Conservation (phyloP, 2,797 vertebrate species). For the Myripristis murdjan region DNA sequence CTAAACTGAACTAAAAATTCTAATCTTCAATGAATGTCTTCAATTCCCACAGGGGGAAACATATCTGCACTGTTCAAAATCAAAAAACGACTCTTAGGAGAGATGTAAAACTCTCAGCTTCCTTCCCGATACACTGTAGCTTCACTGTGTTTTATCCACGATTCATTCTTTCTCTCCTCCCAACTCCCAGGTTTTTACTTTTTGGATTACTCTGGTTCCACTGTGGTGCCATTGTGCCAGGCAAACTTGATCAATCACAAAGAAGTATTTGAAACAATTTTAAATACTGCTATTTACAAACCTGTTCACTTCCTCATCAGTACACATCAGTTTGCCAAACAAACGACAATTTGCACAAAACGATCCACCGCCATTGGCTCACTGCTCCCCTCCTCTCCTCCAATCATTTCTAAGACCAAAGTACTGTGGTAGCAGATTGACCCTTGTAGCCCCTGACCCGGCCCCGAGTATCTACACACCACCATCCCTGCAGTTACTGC, state of each 20-base stretch:
- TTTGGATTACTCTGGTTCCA: conserved; percentile 74
- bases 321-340: conserved; percentile 71
- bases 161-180: conserved; percentile 23
- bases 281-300: conserved; percentile 67
- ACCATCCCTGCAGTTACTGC: conserved; percentile 54
- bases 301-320: conserved; percentile 57
- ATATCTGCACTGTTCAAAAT: conserved; percentile 84
- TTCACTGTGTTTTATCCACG: conserved; percentile 74
- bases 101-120: conserved; percentile 74
- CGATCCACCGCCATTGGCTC: conserved; percentile 74
- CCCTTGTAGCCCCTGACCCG: conserved; percentile 47
- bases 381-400: conserved; percentile 65
- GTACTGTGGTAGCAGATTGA: conserved; percentile 85
- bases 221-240: conserved; percentile 81
- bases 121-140: conserved; percentile 77
- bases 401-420: conserved; percentile 86
- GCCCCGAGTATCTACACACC: conserved; percentile 51
- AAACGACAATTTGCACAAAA: conserved; percentile 81
- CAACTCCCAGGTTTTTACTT: conserved; percentile 51
- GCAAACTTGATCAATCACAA: conserved; percentile 65
- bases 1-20: conserved; percentile 64
- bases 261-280: conserved; percentile 68
- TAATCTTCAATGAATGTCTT: conserved; percentile 86
- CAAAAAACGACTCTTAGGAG: conserved; percentile 77
- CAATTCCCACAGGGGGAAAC: conserved; percentile 80